Evolutionary conservation across 2,888 invertebrate species (phyloP).

Genomic region (Saturnia japonica): DNA sequence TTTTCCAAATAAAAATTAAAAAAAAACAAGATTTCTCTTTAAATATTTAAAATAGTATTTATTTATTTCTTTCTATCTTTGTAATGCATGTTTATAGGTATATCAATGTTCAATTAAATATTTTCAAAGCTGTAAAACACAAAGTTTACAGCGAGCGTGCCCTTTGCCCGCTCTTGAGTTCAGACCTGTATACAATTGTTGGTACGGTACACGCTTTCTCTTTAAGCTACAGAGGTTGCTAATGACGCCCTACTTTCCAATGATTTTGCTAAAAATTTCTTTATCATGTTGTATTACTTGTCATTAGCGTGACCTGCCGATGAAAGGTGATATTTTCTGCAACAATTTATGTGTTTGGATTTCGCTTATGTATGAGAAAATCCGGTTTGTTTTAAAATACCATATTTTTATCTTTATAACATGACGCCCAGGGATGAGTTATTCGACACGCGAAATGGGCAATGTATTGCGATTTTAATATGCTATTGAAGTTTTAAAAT

Average conservation of each 20-base stretch:
- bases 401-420: neutral
- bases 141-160: neutral
- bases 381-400: neutral
- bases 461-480: neutral
- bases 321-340: neutral
- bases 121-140: neutral
- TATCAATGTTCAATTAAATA: neutral
- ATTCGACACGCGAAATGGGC: neutral
- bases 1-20: too few species aligned
- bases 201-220: conserved; percentile 21
- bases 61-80: too few species aligned
- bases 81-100: too few species aligned
- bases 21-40: too few species aligned
- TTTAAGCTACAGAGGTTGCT: conserved; percentile 15
- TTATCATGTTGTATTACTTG: conserved; percentile 16
- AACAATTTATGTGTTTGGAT: neutral
- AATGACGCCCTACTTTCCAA: conserved; percentile 23
- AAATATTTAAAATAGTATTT: too few species aligned
- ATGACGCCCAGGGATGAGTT: neutral
- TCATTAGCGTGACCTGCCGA: conserved; percentile 15
- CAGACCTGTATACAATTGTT: neutral
- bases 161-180: neutral
- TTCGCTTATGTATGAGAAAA: conserved; percentile 8
- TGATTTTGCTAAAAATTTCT: conserved; percentile 21
- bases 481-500: neutral